phyloP scores from a whole-genome alignment of 2,113 vertebrate genomes.

The Tragelaphus strepsiceros region DNA sequence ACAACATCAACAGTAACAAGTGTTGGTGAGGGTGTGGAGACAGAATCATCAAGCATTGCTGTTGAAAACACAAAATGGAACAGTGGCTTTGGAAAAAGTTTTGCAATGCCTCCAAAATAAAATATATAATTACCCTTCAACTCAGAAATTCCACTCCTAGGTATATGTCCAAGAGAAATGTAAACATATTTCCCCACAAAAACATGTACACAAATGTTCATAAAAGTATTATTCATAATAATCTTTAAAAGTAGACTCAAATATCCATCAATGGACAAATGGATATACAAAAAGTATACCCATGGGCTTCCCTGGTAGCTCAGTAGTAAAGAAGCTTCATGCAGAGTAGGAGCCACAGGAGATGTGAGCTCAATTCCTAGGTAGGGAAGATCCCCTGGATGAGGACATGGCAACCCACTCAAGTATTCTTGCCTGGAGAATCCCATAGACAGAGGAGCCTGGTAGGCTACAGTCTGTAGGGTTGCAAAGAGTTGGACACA shows the following conservation, averaged over 20 bases:
- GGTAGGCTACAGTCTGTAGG: neutral
- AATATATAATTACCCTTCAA: neutral
- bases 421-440: neutral
- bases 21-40: neutral
- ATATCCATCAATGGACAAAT: neutral
- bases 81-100: neutral
- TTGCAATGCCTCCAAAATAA: neutral
- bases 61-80: neutral
- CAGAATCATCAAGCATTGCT: neutral
- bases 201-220: neutral
- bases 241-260: neutral
- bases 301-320: neutral
- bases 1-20: neutral
- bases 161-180: neutral
- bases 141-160: neutral
- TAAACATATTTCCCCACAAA: neutral
- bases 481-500: neutral
- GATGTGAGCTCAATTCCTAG: neutral
- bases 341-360: neutral
- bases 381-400: neutral
- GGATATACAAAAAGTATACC: neutral
- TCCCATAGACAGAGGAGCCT: neutral
- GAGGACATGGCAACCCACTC: neutral
- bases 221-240: neutral
- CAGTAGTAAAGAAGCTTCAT: neutral